A percentile compares a stretch with the other conserved stretches of the same genome.
Evolutionary conservation across 2,797 vertebrate genomes (phyloP).

Genomic region (Rhinogobio ventralis): DNA sequence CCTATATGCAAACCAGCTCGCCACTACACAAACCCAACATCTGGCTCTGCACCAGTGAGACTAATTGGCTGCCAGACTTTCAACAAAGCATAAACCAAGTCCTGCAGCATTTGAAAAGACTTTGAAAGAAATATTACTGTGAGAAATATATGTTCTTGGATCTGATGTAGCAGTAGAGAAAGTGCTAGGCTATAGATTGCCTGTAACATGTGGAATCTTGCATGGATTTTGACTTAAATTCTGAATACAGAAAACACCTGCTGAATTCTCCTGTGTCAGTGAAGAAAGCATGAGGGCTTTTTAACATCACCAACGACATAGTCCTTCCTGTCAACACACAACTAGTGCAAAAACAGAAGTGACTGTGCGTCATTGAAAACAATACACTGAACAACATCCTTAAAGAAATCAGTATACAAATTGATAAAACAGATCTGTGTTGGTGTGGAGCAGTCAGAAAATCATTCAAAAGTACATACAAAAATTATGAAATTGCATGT

Average conservation of each 20-base stretch:
- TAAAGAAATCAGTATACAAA: background rate
- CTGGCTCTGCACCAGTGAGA: slow-evolving; percentile 11
- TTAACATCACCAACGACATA: slow-evolving; percentile 16
- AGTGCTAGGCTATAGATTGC: slow-evolving; percentile 5
- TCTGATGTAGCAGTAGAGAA: slow-evolving; percentile 17
- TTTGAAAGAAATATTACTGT: slow-evolving; percentile 50
- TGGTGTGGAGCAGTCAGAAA: background rate
- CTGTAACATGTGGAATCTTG: slow-evolving; percentile 56
- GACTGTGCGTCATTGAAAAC: background rate
- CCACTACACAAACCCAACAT: slow-evolving; percentile 8
- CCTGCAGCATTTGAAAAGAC: slow-evolving; percentile 21
- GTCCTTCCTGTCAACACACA: slow-evolving; percentile 42
- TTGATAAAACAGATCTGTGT: background rate
- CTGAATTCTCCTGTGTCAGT: slow-evolving; percentile 50
- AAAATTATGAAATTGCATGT: background rate
- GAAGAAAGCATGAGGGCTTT: slow-evolving; percentile 43
- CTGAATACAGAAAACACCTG: slow-evolving; percentile 60
- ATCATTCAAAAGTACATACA: background rate
- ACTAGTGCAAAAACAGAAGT: background rate
- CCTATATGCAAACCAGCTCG: background rate
- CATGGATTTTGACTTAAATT: slow-evolving; percentile 48
- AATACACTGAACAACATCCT: background rate
- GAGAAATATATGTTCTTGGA: slow-evolving; percentile 52
- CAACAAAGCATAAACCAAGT: slow-evolving; percentile 21
- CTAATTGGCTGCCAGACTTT: slow-evolving; percentile 21